Evolutionary conservation across 2,113 vertebrate species (phyloP).

Genomic region (Sialia sialis): DNA sequence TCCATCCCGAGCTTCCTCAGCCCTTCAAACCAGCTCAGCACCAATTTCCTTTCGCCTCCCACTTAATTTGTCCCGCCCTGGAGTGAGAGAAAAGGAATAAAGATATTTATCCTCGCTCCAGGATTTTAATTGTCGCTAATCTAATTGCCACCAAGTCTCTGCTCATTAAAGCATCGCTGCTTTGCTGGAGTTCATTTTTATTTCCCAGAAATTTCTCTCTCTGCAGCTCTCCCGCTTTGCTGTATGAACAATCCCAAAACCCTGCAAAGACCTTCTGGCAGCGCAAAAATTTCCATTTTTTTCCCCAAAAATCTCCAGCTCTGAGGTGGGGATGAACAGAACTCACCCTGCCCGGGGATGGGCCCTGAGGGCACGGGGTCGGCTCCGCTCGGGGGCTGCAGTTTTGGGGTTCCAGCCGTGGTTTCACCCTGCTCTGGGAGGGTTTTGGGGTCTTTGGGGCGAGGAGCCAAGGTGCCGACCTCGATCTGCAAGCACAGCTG

Average conservation of each 20-base stretch:
- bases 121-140: constrained; percentile 75
- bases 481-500: constrained; percentile 59
- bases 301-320: not conserved
- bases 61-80: constrained; percentile 34
- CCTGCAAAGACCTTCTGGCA: not conserved
- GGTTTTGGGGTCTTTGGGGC: not conserved
- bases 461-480: constrained; percentile 62
- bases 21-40: constrained; percentile 22
- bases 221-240: not conserved
- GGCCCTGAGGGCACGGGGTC: not conserved
- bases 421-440: not conserved
- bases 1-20: not conserved
- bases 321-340: rapidly evolving
- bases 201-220: not conserved
- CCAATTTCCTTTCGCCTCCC: constrained; percentile 40
- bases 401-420: not conserved
- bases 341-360: constrained; percentile 64
- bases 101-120: constrained; percentile 64
- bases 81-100: constrained; percentile 56
- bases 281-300: not conserved
- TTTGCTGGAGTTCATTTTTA: not conserved
- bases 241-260: not conserved
- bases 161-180: constrained; percentile 64
- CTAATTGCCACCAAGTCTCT: constrained; percentile 65
- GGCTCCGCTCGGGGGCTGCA: not conserved